A percentile compares a stretch with the other conserved stretches of the same genome.
phyloP scores from a whole-genome alignment of 2,797 vertebrate genomes.

The Hozukius guyotensis region DNA sequence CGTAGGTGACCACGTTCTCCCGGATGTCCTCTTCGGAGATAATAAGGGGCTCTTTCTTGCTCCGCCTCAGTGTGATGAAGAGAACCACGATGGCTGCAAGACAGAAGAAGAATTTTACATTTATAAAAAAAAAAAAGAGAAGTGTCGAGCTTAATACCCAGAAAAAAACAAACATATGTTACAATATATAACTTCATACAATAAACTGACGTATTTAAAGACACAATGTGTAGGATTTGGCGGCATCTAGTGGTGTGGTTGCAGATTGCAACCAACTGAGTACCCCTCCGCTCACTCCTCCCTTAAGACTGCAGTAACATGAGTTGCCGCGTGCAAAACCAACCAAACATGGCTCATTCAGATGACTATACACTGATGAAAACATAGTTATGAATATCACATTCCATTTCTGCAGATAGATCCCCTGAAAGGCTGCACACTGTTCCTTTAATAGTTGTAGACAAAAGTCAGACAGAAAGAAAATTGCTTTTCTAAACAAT shows the following conservation, averaged over 20 bases:
- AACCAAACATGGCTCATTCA: neutral
- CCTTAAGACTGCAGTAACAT: too few relatives aligned
- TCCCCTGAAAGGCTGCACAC: neutral
- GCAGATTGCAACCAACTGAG: neutral
- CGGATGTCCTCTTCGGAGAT: constrained; percentile 96
- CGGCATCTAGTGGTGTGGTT: neutral
- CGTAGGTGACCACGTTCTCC: constrained; percentile 97
- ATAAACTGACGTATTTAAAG: neutral
- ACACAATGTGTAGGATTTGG: neutral
- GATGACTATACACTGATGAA: neutral
- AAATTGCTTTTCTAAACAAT: constrained; percentile 20
- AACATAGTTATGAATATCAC: neutral
- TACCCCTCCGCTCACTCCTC: neutral
- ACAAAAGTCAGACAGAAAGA: neutral
- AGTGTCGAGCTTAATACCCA: neutral
- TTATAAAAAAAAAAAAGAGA: neutral
- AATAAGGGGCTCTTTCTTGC: constrained; percentile 96
- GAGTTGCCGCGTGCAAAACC: too few relatives aligned
- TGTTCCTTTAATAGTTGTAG: neutral
- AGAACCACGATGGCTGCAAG: constrained; percentile 93
- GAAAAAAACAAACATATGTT: neutral
- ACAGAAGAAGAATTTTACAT: neutral
- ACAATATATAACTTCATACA: neutral
- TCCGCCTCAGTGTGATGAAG: constrained; percentile 92
- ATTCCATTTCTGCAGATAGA: neutral